phyloP scores from a whole-genome alignment of 2,797 vertebrate genomes.

The Pangasius djambal region DNA sequence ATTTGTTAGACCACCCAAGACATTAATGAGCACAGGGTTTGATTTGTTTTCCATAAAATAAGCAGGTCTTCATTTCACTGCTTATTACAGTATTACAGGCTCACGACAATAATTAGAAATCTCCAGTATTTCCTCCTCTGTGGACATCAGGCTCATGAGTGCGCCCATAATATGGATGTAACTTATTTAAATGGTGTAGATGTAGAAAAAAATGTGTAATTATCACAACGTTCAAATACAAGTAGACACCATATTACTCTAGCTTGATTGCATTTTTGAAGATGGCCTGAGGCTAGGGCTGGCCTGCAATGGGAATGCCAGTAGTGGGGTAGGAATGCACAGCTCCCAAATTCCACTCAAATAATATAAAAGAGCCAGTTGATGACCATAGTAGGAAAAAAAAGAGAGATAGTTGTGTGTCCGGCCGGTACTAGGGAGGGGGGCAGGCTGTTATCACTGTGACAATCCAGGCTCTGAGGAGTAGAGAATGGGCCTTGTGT shows the following conservation, averaged over 20 bases:
- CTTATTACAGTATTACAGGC: not conserved
- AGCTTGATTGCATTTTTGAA: constrained; percentile 44
- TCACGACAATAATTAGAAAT: not conserved
- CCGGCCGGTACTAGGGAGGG: constrained; percentile 50
- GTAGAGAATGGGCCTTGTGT: constrained; percentile 72
- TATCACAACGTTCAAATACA: not conserved
- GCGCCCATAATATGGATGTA: not conserved
- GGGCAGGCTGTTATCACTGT: constrained; percentile 68
- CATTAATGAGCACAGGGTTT: not conserved
- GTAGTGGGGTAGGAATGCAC: constrained; percentile 72
- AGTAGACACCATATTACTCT: not conserved
- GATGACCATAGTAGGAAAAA: constrained; percentile 41
- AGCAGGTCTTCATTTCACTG: not conserved
- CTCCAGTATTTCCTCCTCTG: not conserved
- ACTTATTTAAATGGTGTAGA: not conserved
- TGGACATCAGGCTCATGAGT: not conserved
- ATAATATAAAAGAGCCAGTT: constrained; percentile 64
- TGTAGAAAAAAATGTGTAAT: not conserved
- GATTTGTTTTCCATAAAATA: not conserved
- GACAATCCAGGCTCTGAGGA: constrained; percentile 73
- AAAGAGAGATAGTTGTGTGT: constrained; percentile 54
- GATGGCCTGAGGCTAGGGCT: constrained; percentile 31
- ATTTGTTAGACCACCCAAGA: not conserved
- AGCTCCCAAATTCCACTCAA: constrained; percentile 70
- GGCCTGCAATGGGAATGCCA: constrained; percentile 67